phyloP scores from a whole-genome alignment of 2,113 vertebrate species.

The Origma solitaria region DNA sequence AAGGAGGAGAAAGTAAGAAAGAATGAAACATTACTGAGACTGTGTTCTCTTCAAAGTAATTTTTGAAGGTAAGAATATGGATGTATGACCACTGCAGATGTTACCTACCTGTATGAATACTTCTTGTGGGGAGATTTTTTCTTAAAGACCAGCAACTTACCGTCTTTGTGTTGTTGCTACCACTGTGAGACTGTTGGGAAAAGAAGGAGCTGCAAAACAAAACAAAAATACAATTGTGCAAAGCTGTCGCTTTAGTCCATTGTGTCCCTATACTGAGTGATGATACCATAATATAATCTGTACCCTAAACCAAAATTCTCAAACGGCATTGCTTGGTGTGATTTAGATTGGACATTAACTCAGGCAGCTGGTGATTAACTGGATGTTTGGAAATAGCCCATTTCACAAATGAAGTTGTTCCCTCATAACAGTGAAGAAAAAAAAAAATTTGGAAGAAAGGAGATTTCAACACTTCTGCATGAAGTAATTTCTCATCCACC shows the following conservation, averaged over 20 bases:
- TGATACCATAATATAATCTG: neutral
- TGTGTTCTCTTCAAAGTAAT: neutral
- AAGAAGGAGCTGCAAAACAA: neutral
- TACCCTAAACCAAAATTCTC: neutral
- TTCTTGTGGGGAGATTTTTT: neutral
- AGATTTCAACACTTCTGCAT: neutral
- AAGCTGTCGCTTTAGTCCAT: neutral
- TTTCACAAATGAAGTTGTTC: neutral
- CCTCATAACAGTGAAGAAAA: neutral
- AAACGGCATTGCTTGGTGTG: neutral
- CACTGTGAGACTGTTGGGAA: neutral
- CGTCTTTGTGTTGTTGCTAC: neutral
- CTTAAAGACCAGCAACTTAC: neutral
- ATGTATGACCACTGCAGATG: neutral
- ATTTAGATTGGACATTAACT: neutral
- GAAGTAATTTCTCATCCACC: neutral
- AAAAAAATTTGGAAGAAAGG: neutral
- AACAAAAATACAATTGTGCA: neutral
- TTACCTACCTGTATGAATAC: neutral
- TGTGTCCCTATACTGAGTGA: neutral
- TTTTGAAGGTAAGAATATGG: neutral
- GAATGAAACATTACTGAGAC: neutral
- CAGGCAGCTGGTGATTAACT: neutral
- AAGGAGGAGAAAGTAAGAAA: neutral
- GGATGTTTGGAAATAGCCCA: neutral